Conservation (phyloP, 2,113 vertebrate genomes). For the Cyanoderma ruficeps region DNA sequence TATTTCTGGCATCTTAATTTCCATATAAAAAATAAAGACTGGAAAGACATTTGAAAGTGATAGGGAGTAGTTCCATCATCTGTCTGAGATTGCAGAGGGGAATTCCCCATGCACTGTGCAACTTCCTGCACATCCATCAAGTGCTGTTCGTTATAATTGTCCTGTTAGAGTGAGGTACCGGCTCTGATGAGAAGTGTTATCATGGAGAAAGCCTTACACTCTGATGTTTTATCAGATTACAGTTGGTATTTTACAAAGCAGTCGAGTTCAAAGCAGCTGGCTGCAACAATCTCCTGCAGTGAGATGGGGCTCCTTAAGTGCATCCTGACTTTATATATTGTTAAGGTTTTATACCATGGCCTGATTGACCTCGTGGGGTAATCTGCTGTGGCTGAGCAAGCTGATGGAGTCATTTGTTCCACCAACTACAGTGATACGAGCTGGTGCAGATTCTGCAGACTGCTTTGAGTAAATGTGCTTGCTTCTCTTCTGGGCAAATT, state of each 20-base stretch:
- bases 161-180: not conserved
- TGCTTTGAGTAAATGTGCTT: not conserved
- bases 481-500: not conserved
- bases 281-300: not conserved
- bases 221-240: not conserved
- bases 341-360: not conserved
- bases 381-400: not conserved
- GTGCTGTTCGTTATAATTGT: not conserved
- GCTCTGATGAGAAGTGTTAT: not conserved
- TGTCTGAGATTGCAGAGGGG: not conserved
- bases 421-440: not conserved
- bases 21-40: not conserved
- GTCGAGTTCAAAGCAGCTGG: not conserved
- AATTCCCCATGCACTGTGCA: slow-evolving; percentile 2
- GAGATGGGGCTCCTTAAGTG: not conserved
- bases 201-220: not conserved
- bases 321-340: not conserved
- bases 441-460: not conserved
- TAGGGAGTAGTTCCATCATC: not conserved
- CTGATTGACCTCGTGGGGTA: not conserved
- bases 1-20: not conserved
- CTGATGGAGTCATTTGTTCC: not conserved
- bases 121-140: not conserved
- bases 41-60: not conserved
- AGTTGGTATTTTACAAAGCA: not conserved